Conservation (phyloP, 1,140 invertebrate species). For the Luehdorfia chinensis region DNA sequence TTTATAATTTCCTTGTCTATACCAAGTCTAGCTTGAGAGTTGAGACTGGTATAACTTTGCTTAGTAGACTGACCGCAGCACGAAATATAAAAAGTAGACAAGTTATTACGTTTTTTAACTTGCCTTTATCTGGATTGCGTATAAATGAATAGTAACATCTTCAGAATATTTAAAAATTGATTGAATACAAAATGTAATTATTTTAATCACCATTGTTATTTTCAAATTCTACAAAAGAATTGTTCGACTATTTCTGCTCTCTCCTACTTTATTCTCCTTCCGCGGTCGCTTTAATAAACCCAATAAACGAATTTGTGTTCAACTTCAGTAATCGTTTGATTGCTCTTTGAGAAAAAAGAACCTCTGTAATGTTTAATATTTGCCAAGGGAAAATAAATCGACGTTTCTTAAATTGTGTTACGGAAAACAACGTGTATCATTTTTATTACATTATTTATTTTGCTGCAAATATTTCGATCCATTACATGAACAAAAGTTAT, state of each 20-base stretch:
- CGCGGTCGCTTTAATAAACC: constrained; percentile 20
- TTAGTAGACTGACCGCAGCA: not conserved
- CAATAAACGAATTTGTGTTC: constrained; percentile 28
- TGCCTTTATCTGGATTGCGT: not conserved
- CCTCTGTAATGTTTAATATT: constrained; percentile 12
- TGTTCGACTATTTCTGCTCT: constrained; percentile 20
- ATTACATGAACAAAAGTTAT: too few species aligned
- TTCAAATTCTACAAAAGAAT: constrained; percentile 24
- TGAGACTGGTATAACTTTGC: constrained; percentile 16
- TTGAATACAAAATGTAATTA: not conserved
- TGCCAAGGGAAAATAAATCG: constrained; percentile 11
- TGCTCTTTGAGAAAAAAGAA: constrained; percentile 17
- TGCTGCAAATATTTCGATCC: too few species aligned
- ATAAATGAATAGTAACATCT: not conserved
- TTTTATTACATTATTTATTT: constrained; percentile 4
- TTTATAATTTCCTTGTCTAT: constrained; percentile 4
- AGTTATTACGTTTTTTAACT: not conserved
- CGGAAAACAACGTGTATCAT: constrained; percentile 15
- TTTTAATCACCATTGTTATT: constrained; percentile 18
- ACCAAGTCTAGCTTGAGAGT: constrained; percentile 8
- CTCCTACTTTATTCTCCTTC: constrained; percentile 9
- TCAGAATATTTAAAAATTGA: not conserved
- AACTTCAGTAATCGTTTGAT: constrained; percentile 21
- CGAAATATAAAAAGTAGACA: not conserved
- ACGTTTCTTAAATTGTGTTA: constrained; percentile 14